These are phyloP conservation scores for Coilia nasus DNA, from an alignment of 2,797 vertebrate species.

Conservation along the genomic window DNA sequence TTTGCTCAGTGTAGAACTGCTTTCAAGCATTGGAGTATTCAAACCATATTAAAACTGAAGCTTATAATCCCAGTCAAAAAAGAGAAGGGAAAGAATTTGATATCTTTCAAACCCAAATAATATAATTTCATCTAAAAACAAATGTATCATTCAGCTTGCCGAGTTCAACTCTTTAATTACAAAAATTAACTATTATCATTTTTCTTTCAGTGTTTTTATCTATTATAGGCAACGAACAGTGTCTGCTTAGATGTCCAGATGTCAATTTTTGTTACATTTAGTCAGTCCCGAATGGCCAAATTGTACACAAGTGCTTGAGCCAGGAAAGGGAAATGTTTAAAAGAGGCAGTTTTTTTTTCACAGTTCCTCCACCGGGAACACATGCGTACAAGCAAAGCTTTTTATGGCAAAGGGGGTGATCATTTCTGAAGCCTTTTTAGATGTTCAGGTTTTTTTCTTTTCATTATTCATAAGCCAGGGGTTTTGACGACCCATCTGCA, in stretches of 20 bases:
- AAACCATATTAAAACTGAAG: neutral
- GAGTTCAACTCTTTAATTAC: neutral
- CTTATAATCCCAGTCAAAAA: neutral
- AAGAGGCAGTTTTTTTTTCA: slow-evolving; percentile 15
- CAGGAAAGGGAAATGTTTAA: neutral
- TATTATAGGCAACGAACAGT: neutral
- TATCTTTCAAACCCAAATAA: neutral
- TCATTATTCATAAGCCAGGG: slow-evolving; percentile 23
- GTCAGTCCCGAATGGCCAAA: neutral
- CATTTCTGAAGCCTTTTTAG: slow-evolving; percentile 48
- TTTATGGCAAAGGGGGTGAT: slow-evolving; percentile 42
- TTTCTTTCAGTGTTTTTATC: neutral
- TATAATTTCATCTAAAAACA: neutral
- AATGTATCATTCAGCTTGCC: neutral
- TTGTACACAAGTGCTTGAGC: slow-evolving; percentile 33
- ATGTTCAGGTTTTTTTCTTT: slow-evolving; percentile 39
- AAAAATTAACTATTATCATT: neutral
- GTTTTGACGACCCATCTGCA: neutral
- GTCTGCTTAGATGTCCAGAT: neutral
- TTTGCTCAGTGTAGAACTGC: neutral
- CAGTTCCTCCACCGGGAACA: slow-evolving; percentile 36
- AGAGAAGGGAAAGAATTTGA: neutral
- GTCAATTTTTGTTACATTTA: neutral
- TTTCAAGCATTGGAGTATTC: neutral
- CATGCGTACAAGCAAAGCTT: slow-evolving; percentile 41